A percentile compares a stretch with the other conserved stretches of the same genome.
Evolutionary conservation across 2,888 invertebrate species (phyloP).

Genomic region (Trachelus iudaicus): DNA sequence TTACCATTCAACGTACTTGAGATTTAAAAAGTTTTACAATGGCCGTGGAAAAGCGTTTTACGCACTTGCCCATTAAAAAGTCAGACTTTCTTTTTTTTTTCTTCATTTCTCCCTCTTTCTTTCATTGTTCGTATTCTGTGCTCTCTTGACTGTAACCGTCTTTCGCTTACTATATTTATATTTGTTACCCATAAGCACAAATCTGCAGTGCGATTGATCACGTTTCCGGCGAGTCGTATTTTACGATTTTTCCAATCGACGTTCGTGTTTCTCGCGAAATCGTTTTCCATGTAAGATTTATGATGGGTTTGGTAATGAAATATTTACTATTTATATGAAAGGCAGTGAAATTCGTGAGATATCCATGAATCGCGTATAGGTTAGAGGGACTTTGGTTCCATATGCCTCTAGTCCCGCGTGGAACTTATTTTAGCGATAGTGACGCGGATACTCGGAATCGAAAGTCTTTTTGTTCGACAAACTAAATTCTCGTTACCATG

Average conservation of each 20-base stretch:
- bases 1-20: neutral
- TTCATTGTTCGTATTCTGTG: neutral
- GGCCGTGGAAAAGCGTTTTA: neutral
- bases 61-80: constrained; percentile 1
- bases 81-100: neutral
- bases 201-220: neutral
- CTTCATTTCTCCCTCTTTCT: neutral
- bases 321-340: neutral
- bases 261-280: neutral
- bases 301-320: neutral
- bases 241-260: neutral
- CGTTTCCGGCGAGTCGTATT: neutral
- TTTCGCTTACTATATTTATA: neutral
- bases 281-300: neutral
- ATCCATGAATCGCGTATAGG: neutral
- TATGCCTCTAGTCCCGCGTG: neutral
- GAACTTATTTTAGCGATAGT: neutral
- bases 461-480: constrained; percentile 18
- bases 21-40: constrained; percentile 1
- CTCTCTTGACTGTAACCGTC: neutral
- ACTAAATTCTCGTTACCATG: constrained; percentile 30
- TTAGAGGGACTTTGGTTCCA: neutral
- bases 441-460: constrained; percentile 15
- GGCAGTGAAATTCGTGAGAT: neutral
- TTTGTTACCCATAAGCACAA: neutral